Evolutionary conservation across 1,140 invertebrate genomes (phyloP).

Genomic region (Drosophila busckii): DNA sequence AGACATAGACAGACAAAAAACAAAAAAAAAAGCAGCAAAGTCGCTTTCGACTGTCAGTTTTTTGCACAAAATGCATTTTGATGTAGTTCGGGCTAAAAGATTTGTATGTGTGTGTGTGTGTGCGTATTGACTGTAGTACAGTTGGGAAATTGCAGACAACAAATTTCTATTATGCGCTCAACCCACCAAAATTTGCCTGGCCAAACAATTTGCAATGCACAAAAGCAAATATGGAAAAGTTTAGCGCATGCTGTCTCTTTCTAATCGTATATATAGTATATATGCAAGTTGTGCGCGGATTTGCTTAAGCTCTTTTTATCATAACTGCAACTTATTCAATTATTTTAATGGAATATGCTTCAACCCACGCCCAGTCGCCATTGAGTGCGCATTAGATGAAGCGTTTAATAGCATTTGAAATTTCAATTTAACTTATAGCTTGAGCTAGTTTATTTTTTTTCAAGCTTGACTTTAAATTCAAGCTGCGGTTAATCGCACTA

Average conservation of each 20-base stretch:
- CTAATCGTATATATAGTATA: background rate
- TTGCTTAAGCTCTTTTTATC: slow-evolving; percentile 65
- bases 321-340: slow-evolving; percentile 69
- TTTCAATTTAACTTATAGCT: slow-evolving; percentile 38
- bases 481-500: slow-evolving; percentile 60
- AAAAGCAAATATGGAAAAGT: too few species aligned
- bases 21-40: slow-evolving; percentile 24
- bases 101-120: too few species aligned
- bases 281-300: slow-evolving; percentile 21
- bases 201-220: too few species aligned
- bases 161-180: too few species aligned
- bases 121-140: too few species aligned
- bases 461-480: background rate
- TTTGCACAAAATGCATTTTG: slow-evolving; percentile 69
- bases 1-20: slow-evolving; percentile 1
- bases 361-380: background rate
- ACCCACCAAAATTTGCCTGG: too few species aligned
- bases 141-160: too few species aligned
- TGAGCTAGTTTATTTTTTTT: too few species aligned
- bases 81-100: too few species aligned
- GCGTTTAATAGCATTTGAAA: slow-evolving; percentile 49
- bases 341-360: slow-evolving; percentile 64
- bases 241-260: background rate
- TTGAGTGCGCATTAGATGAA: slow-evolving; percentile 37
- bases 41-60: too few species aligned